These are phyloP conservation scores for Heliconius cydno DNA, from an alignment of 2,888 invertebrate genomes.

Conservation along the genomic window DNA sequence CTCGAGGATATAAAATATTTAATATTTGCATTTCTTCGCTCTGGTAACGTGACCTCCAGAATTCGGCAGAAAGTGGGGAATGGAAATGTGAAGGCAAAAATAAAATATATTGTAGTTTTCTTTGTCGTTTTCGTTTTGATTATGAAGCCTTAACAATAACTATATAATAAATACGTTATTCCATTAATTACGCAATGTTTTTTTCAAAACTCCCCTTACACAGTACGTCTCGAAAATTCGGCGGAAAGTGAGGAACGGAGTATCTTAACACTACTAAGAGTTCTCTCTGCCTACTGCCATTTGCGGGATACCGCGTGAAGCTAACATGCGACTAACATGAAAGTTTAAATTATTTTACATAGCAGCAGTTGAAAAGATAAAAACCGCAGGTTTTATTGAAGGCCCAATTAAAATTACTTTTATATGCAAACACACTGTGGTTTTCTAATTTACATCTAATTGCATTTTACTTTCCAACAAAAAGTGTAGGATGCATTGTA, in stretches of 20 bases:
- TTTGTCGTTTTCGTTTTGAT: too few species aligned
- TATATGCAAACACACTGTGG: background rate
- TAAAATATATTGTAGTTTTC: too few species aligned
- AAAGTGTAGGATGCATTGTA: background rate
- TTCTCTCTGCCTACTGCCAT: background rate
- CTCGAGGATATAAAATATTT: too few species aligned
- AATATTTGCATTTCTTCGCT: too few species aligned
- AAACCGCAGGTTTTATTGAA: background rate
- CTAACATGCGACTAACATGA: background rate
- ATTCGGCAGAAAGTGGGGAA: too few species aligned
- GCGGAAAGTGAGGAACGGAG: background rate
- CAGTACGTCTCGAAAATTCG: background rate
- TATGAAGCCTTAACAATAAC: too few species aligned
- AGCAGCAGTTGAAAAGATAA: background rate
- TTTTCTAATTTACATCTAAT: background rate
- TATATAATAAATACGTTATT: too few species aligned
- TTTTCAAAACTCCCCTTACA: background rate
- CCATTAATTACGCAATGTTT: too few species aligned
- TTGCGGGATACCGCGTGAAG: background rate
- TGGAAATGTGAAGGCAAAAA: too few species aligned
- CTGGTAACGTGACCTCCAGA: too few species aligned
- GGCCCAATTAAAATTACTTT: slow-evolving; percentile 1
- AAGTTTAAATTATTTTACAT: background rate
- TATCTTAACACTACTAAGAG: background rate
- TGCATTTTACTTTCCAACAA: background rate